Conservation (phyloP, 2,113 vertebrate genomes). For the Tenebrosternarchus preto region DNA sequence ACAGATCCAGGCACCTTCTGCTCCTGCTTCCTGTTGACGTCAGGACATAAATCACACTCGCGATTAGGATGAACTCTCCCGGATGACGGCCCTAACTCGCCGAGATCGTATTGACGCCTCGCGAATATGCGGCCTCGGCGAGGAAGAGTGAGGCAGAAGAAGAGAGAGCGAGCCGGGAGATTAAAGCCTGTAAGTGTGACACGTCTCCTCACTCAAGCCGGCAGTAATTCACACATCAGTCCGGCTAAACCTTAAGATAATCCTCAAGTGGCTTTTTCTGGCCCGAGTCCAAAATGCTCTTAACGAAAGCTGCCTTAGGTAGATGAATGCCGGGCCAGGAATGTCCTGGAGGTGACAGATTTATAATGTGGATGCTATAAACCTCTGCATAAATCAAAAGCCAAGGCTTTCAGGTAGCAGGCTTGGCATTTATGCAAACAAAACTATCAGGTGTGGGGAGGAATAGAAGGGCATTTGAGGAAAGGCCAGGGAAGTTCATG, state of each 20-base stretch:
- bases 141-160: constrained; percentile 46
- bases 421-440: constrained; percentile 74
- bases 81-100: constrained; percentile 24
- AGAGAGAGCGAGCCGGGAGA: constrained; percentile 28
- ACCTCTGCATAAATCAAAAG: constrained; percentile 83
- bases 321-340: constrained; percentile 86
- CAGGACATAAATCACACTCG: constrained; percentile 35
- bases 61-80: constrained; percentile 1
- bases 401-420: constrained; percentile 74
- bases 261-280: constrained; percentile 82
- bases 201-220: constrained; percentile 43
- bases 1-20: constrained; percentile 51
- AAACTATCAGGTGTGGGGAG: constrained; percentile 8
- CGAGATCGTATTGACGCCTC: constrained; percentile 32
- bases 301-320: constrained; percentile 83
- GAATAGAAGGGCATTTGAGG: not conserved
- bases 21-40: constrained; percentile 41
- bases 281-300: constrained; percentile 84
- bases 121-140: constrained; percentile 5
- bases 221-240: constrained; percentile 70
- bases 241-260: constrained; percentile 71
- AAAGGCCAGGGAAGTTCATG: constrained; percentile 3
- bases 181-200: constrained; percentile 38
- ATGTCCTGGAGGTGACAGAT: constrained; percentile 82
- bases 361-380: constrained; percentile 81